Base-by-base conservation (phyloP, 2,113 vertebrate genomes). In the Ranitomeya variabilis region DNA sequence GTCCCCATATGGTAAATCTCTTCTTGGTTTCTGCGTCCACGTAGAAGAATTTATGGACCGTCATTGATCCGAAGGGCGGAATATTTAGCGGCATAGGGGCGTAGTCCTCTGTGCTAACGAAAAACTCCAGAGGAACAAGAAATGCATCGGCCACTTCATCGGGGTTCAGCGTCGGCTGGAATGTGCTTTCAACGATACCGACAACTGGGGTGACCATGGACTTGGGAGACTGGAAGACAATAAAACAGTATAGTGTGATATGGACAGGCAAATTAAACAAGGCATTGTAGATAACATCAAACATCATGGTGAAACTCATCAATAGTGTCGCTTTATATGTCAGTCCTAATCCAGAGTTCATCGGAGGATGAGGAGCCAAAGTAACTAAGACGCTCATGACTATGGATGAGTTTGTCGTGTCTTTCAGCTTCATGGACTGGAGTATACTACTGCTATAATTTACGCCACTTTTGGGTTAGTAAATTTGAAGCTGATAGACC, bases 141-240 rank as follows among this genome's bases (percentile, higher is more conserved):
- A 99, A 99, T 55, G 96, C 97, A 0, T 95, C 91, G 0, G 96
- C 97, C 77, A 99, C 98, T 95, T 99, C 98, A 0, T 91, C 94
- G 0, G 96, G 95, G 90, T 98, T 98, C 10, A 96, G 96, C 85
- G 77, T 45, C 12, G 95, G 93, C 83, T 92, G 90, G 90, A 98
- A 99, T 0, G 94, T 92, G 23, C 95, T 95, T 0, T 97, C 94
- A 90, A 99, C 94, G 90, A 99, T 96, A 80, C 95, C 96, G 71
- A 98, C 96, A 66, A 99, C 97, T 0, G 98, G 97, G 2, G 96
- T 97, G 89, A 99, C 91, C 93, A 97, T 21, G 15, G 94, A 89
- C 12, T 0, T 37, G 14, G 93, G 91, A 6, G 86, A 92, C 98
- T 99, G 88, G 81, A 91, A 92, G 12, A 59, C 87, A 57, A 90